Evolutionary conservation across 2,113 vertebrate species (phyloP).

Genomic region (Odocoileus hemionus): DNA sequence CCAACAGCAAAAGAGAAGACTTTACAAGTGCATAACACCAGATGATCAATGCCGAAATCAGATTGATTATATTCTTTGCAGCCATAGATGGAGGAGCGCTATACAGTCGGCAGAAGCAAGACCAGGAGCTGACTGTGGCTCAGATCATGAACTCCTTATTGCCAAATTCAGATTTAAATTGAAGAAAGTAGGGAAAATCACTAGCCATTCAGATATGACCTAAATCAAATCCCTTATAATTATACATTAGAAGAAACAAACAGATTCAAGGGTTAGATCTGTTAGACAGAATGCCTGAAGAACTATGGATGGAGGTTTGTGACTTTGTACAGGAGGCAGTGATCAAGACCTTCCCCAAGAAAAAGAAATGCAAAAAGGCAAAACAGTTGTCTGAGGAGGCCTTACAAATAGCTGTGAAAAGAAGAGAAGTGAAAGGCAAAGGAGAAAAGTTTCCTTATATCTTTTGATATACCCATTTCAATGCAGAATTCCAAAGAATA

Average conservation of each 20-base stretch:
- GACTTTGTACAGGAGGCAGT: neutral
- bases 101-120: neutral
- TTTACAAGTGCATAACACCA: neutral
- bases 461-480: neutral
- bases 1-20: neutral
- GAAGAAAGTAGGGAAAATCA: neutral
- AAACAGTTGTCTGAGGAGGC: neutral
- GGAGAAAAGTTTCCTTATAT: neutral
- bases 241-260: neutral
- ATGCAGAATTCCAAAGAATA: neutral
- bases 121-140: neutral
- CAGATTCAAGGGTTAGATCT: neutral
- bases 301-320: neutral
- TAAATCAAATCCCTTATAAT: neutral
- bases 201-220: neutral
- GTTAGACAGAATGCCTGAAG: neutral
- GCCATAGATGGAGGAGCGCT: neutral
- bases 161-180: neutral
- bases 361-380: neutral
- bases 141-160: neutral
- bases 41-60: neutral
- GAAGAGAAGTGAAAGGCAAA: neutral
- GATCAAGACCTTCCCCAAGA: neutral
- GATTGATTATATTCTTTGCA: neutral
- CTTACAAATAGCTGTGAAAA: neutral